Percentiles rank a stretch among this genome's conserved stretches.
Evolutionary conservation across 2,888 invertebrate species (phyloP).

Genomic region (Anticlea derivata): DNA sequence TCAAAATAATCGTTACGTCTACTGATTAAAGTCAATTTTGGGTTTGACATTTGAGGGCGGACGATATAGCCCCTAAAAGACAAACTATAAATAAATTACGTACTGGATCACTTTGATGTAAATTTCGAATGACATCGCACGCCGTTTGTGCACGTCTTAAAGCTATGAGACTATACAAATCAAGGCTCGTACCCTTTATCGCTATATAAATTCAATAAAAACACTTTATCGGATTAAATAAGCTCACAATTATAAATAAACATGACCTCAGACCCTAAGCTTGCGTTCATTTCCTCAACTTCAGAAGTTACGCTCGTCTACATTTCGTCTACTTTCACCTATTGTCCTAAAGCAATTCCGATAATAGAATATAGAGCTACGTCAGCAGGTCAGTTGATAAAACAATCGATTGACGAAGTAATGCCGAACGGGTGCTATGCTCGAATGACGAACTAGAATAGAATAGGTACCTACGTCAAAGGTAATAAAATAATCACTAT

Average conservation of each 20-base stretch:
- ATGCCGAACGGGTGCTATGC: slow-evolving; percentile 1
- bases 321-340: slow-evolving; percentile 21
- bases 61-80: too few relatives aligned
- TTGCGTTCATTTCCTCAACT: slow-evolving; percentile 10
- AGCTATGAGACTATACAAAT: too few relatives aligned
- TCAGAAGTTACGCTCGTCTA: not conserved
- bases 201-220: too few relatives aligned
- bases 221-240: too few relatives aligned
- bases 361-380: slow-evolving; percentile 22
- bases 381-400: slow-evolving; percentile 11
- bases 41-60: too few relatives aligned
- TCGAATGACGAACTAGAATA: slow-evolving; percentile 17
- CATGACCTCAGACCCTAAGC: slow-evolving; percentile 1
- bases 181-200: too few relatives aligned
- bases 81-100: too few relatives aligned
- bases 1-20: too few relatives aligned
- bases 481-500: not conserved
- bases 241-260: slow-evolving; percentile 10
- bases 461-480: not conserved
- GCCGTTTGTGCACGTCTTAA: too few relatives aligned
- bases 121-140: too few relatives aligned
- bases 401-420: slow-evolving; percentile 17
- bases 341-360: slow-evolving; percentile 7
- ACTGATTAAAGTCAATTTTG: too few relatives aligned
- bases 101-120: too few relatives aligned